Base-by-base conservation (phyloP, 2,888 invertebrate species). In the Chalcosyrphus nemorum region DNA sequence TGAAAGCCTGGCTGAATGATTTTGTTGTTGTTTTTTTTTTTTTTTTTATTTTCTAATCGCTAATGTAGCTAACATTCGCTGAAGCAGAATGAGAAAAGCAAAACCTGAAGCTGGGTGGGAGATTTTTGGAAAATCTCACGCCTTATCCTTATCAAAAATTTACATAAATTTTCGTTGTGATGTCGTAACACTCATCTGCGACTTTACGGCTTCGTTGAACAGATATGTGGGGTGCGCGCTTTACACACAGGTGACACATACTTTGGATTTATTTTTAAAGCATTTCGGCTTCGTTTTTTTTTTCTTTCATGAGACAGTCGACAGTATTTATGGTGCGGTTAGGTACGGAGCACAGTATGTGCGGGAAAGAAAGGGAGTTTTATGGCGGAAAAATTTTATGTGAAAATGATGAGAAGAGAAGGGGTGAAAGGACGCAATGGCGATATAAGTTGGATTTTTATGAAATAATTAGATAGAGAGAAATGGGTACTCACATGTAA, bases 91-190 rank as follows among this genome's bases (percentile, higher is more conserved):
- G 24, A 43, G 35, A n/a, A n/a, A n/a, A n/a, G n/a, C n/a, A n/a
- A n/a, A n/a, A n/a, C n/a, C 24, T 47, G 65, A 41, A 4, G 7
- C 13, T 29, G 24, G 35, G 11, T 32, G 38, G 61, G 27, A 29
- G 27, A 57, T 61, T 59, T 45, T 35, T n/a, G 19, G 19, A 45
- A 76, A 59, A 66, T 59, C 52, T 41, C 71, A 50, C 35, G 41
- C 56, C 68, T 71, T 63, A 63, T 38, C 41, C 54, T 66, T 76
- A 76, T 81, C 70, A 81, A 81, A 81, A 76, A 76, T 77, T 59
- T 77, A 81, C 70, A 65, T 65, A 70, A 76, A 76, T 76, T 81
- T 71, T n/a, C n/a, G n/a, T n/a, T 76, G 56, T 76, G 15, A 65
- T 71, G 76, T 65, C 71, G 52, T 76, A 59, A 35, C 59, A 54